phyloP scores from a whole-genome alignment of 2,797 vertebrate species.

The Echeneis naucrates region DNA sequence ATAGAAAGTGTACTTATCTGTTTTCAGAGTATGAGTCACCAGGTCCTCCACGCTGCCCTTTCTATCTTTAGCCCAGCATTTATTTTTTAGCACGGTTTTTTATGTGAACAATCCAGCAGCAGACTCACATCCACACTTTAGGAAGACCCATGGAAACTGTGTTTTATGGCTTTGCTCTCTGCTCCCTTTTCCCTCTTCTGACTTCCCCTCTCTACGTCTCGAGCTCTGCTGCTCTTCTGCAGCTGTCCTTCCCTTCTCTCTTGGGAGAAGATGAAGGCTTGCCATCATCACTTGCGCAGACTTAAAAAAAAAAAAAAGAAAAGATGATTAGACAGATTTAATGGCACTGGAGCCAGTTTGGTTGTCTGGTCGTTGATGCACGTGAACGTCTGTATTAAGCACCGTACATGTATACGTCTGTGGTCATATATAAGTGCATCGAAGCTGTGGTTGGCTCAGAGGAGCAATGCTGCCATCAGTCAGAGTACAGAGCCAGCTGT shows the following conservation, averaged over 20 bases:
- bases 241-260: slow-evolving; percentile 16
- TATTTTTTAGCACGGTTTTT: slow-evolving; percentile 39
- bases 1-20: slow-evolving; percentile 59
- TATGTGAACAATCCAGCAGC: slow-evolving; percentile 42
- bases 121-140: slow-evolving; percentile 26
- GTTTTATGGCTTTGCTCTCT: slow-evolving; percentile 60
- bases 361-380: slow-evolving; percentile 60
- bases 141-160: slow-evolving; percentile 44
- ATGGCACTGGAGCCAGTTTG: slow-evolving; percentile 64
- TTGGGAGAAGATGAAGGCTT: slow-evolving; percentile 53
- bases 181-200: slow-evolving; percentile 34
- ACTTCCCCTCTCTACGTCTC: slow-evolving; percentile 18
- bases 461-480: slow-evolving; percentile 64
- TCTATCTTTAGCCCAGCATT: slow-evolving; percentile 70
- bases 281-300: slow-evolving; percentile 52
- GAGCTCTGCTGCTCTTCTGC: slow-evolving; percentile 25
- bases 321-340: slow-evolving; percentile 64
- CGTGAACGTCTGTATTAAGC: slow-evolving; percentile 17
- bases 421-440: slow-evolving; percentile 61
- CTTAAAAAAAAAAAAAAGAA: slow-evolving; percentile 24
- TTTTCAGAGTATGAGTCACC: slow-evolving; percentile 72
- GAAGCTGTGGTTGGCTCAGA: slow-evolving; percentile 59
- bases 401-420: slow-evolving; percentile 25
- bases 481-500: slow-evolving; percentile 60
- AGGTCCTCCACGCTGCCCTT: slow-evolving; percentile 26